Evolutionary conservation across 2,113 vertebrate species (phyloP).

Genomic region (Tachysurus fulvidraco): DNA sequence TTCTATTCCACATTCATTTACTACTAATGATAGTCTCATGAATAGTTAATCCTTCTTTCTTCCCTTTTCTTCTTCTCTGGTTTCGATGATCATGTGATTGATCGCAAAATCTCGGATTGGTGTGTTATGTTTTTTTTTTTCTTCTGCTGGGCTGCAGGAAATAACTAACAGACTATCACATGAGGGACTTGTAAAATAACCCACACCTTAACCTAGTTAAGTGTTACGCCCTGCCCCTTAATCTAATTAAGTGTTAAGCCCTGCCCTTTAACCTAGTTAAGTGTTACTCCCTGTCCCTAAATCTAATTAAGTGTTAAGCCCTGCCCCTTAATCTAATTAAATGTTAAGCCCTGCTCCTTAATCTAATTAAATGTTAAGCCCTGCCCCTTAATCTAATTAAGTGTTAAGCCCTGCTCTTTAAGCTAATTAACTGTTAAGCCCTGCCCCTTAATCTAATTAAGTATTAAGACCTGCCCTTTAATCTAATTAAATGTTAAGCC

Average conservation of each 20-base stretch:
- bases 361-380: no score
- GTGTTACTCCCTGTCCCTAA: not conserved
- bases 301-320: not conserved
- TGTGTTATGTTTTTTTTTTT: not conserved
- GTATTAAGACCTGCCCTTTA: not conserved
- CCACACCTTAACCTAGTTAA: no score
- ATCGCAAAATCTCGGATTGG: not conserved
- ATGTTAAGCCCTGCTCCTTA: no score
- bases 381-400: no score
- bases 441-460: no score
- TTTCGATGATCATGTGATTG: conserved; percentile 5
- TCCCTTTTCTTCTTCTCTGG: not conserved
- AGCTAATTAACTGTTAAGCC: no score
- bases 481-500: not conserved
- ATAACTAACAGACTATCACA: not conserved
- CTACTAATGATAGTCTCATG: conserved; percentile 16
- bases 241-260: not conserved
- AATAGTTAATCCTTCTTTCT: not conserved
- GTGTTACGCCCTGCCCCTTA: not conserved
- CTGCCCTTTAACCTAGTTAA: not conserved
- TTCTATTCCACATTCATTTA: not conserved
- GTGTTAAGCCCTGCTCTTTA: no score
- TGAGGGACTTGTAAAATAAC: no score
- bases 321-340: no score
- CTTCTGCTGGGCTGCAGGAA: not conserved